phyloP scores from a whole-genome alignment of 1,140 invertebrate species.

The Phymastichus coffea region DNA sequence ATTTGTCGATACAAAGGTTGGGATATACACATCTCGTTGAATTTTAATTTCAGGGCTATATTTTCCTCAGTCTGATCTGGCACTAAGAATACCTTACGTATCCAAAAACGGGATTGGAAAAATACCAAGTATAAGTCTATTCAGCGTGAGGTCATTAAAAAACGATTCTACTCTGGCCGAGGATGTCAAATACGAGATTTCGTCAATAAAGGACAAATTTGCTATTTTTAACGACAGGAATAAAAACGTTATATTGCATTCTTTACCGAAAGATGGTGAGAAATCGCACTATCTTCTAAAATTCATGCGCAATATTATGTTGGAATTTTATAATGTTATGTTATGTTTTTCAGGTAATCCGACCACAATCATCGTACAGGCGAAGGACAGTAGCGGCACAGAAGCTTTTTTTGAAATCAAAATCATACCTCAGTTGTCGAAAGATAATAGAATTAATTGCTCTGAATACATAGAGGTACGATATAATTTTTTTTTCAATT shows the following conservation, averaged over 20 bases:
- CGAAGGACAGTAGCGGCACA: conserved; percentile 32
- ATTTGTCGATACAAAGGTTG: neutral
- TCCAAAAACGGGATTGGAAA: conserved; percentile 26
- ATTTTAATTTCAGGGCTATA: conserved; percentile 47
- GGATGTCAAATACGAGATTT: conserved; percentile 38
- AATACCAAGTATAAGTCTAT: conserved; percentile 35
- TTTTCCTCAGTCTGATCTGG: conserved; percentile 50
- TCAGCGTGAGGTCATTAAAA: conserved; percentile 42
- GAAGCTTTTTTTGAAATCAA: conserved; percentile 47
- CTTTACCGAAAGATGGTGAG: conserved; percentile 36
- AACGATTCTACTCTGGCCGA: conserved; percentile 38
- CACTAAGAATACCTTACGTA: conserved; percentile 42
- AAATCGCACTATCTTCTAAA: neutral
- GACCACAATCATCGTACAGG: conserved; percentile 39
- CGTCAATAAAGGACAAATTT: conserved; percentile 29
- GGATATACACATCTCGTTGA: neutral
- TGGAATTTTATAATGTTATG: neutral
- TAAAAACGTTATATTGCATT: conserved; percentile 32
- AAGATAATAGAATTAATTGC: conserved; percentile 42
- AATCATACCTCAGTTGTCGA: conserved; percentile 32
- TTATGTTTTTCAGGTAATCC: conserved; percentile 25
- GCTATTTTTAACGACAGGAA: conserved; percentile 29
- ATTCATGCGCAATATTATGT: neutral
- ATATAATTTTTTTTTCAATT: too few relatives aligned
- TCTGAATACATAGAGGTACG: conserved; percentile 45